Percentiles rank a stretch among this genome's conserved stretches.
phyloP scores from a whole-genome alignment of 1,140 invertebrate species.

The Drosophila varians region DNA sequence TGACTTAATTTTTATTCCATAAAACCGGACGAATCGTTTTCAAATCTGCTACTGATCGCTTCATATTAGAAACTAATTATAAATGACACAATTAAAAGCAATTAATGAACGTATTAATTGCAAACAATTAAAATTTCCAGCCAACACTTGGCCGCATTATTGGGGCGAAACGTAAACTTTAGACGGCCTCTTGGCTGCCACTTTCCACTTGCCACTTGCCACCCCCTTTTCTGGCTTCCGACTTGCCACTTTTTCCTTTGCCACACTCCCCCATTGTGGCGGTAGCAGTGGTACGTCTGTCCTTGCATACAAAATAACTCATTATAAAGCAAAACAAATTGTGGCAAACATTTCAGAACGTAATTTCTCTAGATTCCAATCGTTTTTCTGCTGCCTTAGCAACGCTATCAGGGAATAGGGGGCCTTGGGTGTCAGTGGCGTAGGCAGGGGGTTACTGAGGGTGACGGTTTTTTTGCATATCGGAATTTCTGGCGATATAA shows the following conservation, averaged over 20 bases:
- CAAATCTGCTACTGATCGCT: slow-evolving; percentile 16
- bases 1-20: not conserved
- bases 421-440: not conserved
- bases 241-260: too few relatives aligned
- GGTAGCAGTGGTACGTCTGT: slow-evolving; percentile 8
- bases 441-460: not conserved
- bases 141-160: slow-evolving; percentile 48
- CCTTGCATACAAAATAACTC: slow-evolving; percentile 62
- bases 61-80: slow-evolving; percentile 20
- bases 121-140: slow-evolving; percentile 53
- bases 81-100: slow-evolving; percentile 52
- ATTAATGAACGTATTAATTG: slow-evolving; percentile 53
- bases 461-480: too few relatives aligned
- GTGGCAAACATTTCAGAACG: slow-evolving; percentile 69
- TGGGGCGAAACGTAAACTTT: slow-evolving; percentile 25
- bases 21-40: not conserved
- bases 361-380: slow-evolving; percentile 63
- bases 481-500: too few relatives aligned
- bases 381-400: slow-evolving; percentile 16
- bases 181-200: slow-evolving; percentile 13
- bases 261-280: not conserved
- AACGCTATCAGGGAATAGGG: not conserved
- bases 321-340: slow-evolving; percentile 78
- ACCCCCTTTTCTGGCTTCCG: too few relatives aligned
- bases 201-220: not conserved